A percentile compares a stretch with the other conserved stretches of the same genome.
Conservation (phyloP, 2,888 invertebrate genomes). For the Melanostoma mellinum region DNA sequence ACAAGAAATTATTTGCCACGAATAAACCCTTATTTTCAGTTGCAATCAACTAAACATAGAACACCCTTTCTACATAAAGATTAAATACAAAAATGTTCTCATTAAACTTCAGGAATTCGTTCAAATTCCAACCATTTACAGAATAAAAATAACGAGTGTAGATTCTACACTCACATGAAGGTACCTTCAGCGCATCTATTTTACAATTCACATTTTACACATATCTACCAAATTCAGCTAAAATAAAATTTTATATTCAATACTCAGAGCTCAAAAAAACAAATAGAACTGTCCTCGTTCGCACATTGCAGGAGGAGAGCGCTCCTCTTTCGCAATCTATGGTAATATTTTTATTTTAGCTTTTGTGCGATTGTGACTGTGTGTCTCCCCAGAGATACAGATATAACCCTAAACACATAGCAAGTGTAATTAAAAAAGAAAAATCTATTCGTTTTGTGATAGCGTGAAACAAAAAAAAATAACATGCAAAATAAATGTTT, state of each 20-base stretch:
- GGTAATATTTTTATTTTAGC: constrained; percentile 54
- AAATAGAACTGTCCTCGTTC: constrained; percentile 53
- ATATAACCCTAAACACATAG: background rate
- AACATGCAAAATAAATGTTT: constrained; percentile 42
- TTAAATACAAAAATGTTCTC: too few species aligned
- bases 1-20: too few species aligned
- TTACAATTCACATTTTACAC: too few species aligned
- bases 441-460: constrained; percentile 38
- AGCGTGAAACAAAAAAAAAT: constrained; percentile 21
- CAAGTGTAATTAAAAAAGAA: constrained; percentile 51
- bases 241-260: constrained; percentile 60
- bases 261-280: constrained; percentile 45
- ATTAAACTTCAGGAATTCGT: too few species aligned
- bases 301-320: background rate
- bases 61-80: too few species aligned
- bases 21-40: too few species aligned
- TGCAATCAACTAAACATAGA: too few species aligned
- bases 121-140: too few species aligned
- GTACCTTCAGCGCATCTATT: too few species aligned
- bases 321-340: constrained; percentile 41
- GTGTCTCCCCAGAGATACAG: constrained; percentile 26
- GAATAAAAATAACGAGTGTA: too few species aligned
- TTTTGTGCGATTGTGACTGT: constrained; percentile 4
- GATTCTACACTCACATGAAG: too few species aligned
- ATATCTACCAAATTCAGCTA: constrained; percentile 1